phyloP scores from a whole-genome alignment of 2,797 vertebrate species.

The Mico argentatus region DNA sequence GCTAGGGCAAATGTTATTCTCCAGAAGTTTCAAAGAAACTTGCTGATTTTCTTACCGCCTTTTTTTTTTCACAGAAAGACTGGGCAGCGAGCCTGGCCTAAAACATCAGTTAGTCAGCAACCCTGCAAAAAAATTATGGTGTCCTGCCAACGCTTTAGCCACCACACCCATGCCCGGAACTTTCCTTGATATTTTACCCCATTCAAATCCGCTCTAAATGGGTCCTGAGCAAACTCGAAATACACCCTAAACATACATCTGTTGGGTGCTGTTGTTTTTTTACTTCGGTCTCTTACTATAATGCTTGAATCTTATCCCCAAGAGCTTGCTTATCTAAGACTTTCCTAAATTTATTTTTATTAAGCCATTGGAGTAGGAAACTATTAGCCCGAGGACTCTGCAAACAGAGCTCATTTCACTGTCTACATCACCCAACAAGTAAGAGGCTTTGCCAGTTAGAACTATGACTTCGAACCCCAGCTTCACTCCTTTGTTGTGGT shows the following conservation, averaged over 20 bases:
- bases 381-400: background rate
- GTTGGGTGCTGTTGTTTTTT: background rate
- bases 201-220: constrained; percentile 9
- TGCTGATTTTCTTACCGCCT: background rate
- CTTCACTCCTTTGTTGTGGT: background rate
- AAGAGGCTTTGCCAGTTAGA: background rate
- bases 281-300: background rate
- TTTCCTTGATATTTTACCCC: constrained; percentile 1
- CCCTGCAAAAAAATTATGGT: background rate
- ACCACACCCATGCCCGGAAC: constrained; percentile 51
- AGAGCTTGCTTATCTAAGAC: constrained; percentile 5
- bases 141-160: background rate
- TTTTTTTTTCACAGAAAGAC: background rate
- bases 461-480: background rate
- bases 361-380: background rate
- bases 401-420: background rate
- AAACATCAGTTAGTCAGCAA: constrained; percentile 45
- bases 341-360: constrained; percentile 39
- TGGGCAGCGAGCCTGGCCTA: background rate
- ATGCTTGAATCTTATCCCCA: background rate
- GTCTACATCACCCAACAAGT: background rate
- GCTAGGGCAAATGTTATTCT: background rate
- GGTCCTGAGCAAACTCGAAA: constrained; percentile 12
- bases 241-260: background rate
- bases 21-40: background rate